phyloP scores from a whole-genome alignment of 2,888 invertebrate genomes.

The Coelinius sp. region DNA sequence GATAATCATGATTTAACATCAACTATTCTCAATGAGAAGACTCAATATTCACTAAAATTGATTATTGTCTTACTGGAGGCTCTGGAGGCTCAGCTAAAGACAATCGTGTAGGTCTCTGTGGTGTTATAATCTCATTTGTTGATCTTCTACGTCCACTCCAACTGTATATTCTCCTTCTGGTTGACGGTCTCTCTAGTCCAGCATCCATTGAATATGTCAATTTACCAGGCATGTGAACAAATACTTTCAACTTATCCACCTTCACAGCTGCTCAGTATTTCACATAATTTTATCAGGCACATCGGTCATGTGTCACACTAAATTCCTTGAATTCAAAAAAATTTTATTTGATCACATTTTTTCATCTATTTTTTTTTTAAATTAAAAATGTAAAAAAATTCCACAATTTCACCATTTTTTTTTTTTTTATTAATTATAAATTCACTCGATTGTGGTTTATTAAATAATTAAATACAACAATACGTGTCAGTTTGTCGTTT shows the following conservation, averaged over 20 bases:
- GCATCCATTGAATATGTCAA: conserved; percentile 67
- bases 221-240: conserved; percentile 68
- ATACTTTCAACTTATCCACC: neutral
- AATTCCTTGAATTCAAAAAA: no score
- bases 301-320: conserved; percentile 10
- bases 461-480: neutral
- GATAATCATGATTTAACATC: no score
- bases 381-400: no score
- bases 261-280: conserved; percentile 6
- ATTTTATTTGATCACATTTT: no score
- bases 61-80: conserved; percentile 39
- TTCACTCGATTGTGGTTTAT: neutral
- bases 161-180: conserved; percentile 61
- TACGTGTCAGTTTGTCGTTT: no score
- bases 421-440: neutral
- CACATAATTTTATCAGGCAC: neutral
- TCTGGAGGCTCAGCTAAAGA: conserved; percentile 60
- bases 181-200: conserved; percentile 60
- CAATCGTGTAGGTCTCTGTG: conserved; percentile 54
- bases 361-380: no score
- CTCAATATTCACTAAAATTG: no score
- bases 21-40: no score
- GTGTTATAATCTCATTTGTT: conserved; percentile 48
- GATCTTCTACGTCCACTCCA: conserved; percentile 59
- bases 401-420: neutral